phyloP scores from a whole-genome alignment of 2,113 vertebrate genomes.

The Dicerorhinus sumatrensis region DNA sequence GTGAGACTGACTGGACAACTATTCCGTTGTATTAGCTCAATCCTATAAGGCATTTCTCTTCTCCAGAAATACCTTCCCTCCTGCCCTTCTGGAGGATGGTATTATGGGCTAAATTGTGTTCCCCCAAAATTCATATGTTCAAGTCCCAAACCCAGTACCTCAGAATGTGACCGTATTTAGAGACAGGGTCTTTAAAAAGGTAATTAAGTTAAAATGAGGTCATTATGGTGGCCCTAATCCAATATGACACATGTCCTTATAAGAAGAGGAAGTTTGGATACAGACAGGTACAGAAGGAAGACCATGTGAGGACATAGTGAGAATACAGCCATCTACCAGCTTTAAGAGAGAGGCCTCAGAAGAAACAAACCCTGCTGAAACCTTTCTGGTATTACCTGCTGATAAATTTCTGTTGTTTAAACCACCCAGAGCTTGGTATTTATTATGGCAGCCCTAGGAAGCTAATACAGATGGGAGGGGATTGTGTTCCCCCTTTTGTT shows the following conservation, averaged over 20 bases:
- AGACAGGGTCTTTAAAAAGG: not conserved
- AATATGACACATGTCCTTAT: not conserved
- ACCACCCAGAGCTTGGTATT: not conserved
- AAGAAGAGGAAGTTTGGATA: not conserved
- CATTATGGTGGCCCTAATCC: not conserved
- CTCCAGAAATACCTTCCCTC: not conserved
- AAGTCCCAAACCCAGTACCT: not conserved
- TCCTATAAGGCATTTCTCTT: not conserved
- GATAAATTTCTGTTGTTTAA: not conserved
- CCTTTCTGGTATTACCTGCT: too few species aligned
- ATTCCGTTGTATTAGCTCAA: not conserved
- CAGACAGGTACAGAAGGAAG: not conserved
- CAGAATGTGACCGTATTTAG: not conserved
- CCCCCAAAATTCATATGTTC: not conserved
- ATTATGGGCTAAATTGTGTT: not conserved
- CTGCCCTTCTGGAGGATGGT: not conserved
- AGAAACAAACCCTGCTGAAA: not conserved
- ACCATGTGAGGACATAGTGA: not conserved
- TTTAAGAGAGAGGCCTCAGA: not conserved
- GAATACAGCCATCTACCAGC: not conserved
- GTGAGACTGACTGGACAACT: not conserved
- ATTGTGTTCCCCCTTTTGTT: not conserved
- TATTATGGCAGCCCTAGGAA: not conserved
- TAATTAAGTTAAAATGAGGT: not conserved
- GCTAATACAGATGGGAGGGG: not conserved